Percentiles rank a stretch among this genome's conserved stretches.
These are phyloP conservation scores for Drosophila paucipuncta DNA, from an alignment of 2,888 invertebrate genomes.

Conservation along the genomic window DNA sequence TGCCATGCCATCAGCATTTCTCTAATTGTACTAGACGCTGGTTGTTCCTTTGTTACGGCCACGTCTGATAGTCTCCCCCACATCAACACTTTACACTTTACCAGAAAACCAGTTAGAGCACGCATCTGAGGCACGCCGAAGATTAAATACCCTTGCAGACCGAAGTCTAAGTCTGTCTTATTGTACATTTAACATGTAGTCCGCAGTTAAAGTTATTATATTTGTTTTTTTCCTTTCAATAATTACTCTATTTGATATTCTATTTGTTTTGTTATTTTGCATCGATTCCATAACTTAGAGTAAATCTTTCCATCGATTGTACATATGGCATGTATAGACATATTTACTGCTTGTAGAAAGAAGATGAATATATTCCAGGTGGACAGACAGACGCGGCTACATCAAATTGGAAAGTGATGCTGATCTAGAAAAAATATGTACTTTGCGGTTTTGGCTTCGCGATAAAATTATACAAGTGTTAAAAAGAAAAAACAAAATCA, in stretches of 20 bases:
- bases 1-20: not conserved
- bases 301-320: not conserved
- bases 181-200: not conserved
- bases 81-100: not conserved
- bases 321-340: not conserved
- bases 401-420: not conserved
- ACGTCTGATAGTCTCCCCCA: slow-evolving; percentile 3
- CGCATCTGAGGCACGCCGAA: not conserved
- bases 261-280: not conserved
- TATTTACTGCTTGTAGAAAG: not conserved
- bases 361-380: not conserved
- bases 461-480: not conserved
- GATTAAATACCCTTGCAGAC: not conserved
- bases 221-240: not conserved
- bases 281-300: not conserved
- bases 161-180: not conserved
- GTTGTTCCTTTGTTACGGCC: slow-evolving; percentile 11
- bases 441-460: not conserved
- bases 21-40: slow-evolving; percentile 9
- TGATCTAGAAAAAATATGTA: not conserved
- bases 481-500: not conserved
- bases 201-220: not conserved
- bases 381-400: not conserved
- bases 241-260: not conserved
- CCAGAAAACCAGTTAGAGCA: not conserved